These are phyloP conservation scores for Oriolus oriolus DNA, from an alignment of 2,113 vertebrate genomes.

Conservation along the genomic window DNA sequence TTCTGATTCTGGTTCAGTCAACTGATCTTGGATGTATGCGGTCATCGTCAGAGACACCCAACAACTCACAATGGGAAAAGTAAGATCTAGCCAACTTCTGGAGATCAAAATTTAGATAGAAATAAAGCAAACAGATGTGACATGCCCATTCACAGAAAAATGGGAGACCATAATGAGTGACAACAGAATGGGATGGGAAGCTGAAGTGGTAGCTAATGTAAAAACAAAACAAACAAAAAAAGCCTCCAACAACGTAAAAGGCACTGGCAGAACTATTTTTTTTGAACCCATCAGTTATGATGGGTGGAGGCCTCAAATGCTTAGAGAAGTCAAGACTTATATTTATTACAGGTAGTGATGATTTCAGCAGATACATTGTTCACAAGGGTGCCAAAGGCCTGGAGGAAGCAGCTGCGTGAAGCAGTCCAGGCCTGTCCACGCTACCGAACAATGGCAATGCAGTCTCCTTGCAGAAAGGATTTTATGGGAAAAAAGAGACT, in stretches of 20 bases:
- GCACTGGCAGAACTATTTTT: background rate
- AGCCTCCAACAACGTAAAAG: background rate
- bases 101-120: background rate
- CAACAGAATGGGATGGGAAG: background rate
- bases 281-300: slow-evolving; percentile 13
- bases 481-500: background rate
- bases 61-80: background rate
- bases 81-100: background rate
- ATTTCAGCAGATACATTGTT: slow-evolving; percentile 17
- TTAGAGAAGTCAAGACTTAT: slow-evolving; percentile 6
- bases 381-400: background rate
- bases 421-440: background rate
- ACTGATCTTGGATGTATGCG: background rate
- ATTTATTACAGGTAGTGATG: slow-evolving; percentile 37
- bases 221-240: background rate
- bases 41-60: background rate
- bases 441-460: background rate
- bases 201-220: background rate
- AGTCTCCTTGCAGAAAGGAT: background rate
- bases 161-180: background rate
- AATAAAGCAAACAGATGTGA: background rate
- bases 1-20: background rate
- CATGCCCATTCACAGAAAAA: background rate
- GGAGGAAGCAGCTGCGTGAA: slow-evolving; percentile 26
- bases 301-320: slow-evolving; percentile 1